Evolutionary conservation across 1,140 invertebrate genomes (phyloP).

Genomic region (Dreissena polymorpha): DNA sequence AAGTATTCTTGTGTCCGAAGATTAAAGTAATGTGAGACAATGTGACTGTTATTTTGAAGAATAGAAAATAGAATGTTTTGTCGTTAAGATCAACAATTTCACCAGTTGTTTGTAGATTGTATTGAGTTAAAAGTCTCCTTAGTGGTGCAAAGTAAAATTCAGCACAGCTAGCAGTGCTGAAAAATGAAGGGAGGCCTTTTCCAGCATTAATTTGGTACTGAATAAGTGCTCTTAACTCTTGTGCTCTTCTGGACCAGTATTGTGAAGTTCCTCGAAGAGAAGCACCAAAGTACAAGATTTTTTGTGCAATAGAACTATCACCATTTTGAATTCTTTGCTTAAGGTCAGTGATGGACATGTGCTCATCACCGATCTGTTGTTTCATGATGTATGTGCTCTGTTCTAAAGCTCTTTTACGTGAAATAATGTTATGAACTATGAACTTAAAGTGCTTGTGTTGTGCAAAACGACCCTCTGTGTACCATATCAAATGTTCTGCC

Average conservation of each 20-base stretch:
- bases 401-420: slow-evolving; percentile 39
- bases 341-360: slow-evolving; percentile 37
- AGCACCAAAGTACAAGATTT: slow-evolving; percentile 54
- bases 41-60: slow-evolving; percentile 51
- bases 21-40: no score
- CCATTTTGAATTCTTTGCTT: slow-evolving; percentile 42
- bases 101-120: not conserved
- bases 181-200: slow-evolving; percentile 48
- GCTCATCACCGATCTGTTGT: slow-evolving; percentile 56
- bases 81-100: slow-evolving; percentile 14
- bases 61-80: not conserved
- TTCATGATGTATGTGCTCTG: slow-evolving; percentile 37
- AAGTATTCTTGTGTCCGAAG: no score
- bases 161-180: slow-evolving; percentile 54
- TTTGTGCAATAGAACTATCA: slow-evolving; percentile 47
- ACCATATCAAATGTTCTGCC: slow-evolving; percentile 59
- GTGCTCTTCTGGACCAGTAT: slow-evolving; percentile 52
- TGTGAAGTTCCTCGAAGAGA: slow-evolving; percentile 36
- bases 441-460: slow-evolving; percentile 60
- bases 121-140: slow-evolving; percentile 8
- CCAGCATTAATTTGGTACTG: slow-evolving; percentile 57
- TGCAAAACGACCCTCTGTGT: slow-evolving; percentile 54
- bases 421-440: slow-evolving; percentile 58
- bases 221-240: slow-evolving; percentile 52
- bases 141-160: slow-evolving; percentile 53